These are phyloP conservation scores for Corvus hawaiiensis DNA, from an alignment of 2,113 vertebrate genomes.

Conservation along the genomic window DNA sequence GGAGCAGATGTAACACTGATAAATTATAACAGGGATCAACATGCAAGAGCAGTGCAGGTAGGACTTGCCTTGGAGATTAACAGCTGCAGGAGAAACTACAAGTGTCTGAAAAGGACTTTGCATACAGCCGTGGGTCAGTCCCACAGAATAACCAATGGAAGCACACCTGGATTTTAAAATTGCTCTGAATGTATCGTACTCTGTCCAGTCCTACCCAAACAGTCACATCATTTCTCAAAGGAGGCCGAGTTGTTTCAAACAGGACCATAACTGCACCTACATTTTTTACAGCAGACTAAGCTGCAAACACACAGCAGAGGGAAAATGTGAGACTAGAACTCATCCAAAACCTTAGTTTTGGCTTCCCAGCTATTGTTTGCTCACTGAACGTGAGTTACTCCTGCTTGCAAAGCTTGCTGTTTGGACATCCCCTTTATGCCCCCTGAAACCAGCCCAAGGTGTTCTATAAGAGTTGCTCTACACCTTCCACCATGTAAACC, in stretches of 20 bases:
- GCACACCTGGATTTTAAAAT: neutral
- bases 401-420: neutral
- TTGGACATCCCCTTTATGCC: neutral
- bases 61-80: neutral
- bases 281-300: neutral
- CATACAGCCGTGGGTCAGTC: neutral
- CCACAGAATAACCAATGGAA: neutral
- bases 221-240: neutral
- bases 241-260: neutral
- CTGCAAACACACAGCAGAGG: neutral
- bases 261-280: neutral
- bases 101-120: neutral
- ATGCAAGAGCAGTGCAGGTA: neutral
- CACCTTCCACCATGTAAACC: neutral
- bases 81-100: neutral
- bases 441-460: neutral
- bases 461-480: neutral
- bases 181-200: neutral
- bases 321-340: neutral
- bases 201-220: neutral
- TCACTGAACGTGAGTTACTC: neutral
- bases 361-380: neutral
- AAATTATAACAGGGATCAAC: conserved; percentile 26
- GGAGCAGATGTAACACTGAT: conserved; percentile 5
- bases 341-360: neutral